phyloP scores from a whole-genome alignment of 2,113 vertebrate genomes.

The Plestiodon gilberti region DNA sequence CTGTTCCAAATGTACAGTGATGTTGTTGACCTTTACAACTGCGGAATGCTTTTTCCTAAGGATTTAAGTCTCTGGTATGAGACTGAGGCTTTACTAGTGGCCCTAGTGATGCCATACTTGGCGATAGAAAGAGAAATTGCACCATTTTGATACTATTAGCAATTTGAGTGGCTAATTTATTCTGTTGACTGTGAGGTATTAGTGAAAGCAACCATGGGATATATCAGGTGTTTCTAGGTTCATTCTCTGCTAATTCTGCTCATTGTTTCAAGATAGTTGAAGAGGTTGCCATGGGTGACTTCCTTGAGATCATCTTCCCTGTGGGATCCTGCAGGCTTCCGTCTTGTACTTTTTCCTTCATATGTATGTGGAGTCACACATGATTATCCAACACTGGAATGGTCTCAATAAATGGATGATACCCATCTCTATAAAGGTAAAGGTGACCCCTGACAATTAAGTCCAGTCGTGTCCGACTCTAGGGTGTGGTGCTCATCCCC shows the following conservation, averaged over 20 bases:
- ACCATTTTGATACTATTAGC: neutral
- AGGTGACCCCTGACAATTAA: no score
- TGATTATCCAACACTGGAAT: neutral
- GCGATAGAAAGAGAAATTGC: neutral
- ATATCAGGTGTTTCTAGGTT: neutral
- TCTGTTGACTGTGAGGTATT: neutral
- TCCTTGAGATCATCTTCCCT: neutral
- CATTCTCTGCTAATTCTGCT: neutral
- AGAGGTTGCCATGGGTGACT: neutral
- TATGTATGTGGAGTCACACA: neutral
- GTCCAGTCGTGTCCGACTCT: no score
- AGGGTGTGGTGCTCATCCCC: no score
- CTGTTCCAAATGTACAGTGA: neutral
- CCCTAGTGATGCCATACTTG: neutral
- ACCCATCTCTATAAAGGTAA: neutral
- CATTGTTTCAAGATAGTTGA: neutral
- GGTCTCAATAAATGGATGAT: neutral
- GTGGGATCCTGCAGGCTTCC: neutral
- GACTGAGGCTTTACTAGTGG: neutral
- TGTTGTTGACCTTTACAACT: accelerated
- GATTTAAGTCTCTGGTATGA: neutral
- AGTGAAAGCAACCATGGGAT: neutral
- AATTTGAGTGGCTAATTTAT: neutral
- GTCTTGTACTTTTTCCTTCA: neutral
- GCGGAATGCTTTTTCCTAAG: accelerated